Evolutionary conservation across 1,140 invertebrate species (phyloP).

Genomic region (Drosophila seguyi): DNA sequence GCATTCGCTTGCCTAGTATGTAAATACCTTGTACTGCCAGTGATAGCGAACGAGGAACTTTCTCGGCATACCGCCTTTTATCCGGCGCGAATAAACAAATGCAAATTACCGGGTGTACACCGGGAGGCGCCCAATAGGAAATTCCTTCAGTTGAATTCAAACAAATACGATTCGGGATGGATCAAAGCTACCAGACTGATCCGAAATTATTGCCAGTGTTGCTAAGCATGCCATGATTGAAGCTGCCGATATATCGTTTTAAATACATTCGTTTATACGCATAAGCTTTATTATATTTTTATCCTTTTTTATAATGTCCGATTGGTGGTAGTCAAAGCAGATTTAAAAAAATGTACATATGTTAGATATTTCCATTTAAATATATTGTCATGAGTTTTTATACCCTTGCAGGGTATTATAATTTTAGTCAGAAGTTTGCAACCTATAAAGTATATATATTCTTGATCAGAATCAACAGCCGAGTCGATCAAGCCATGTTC

Average conservation of each 20-base stretch:
- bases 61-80: not conserved
- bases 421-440: too few species aligned
- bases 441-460: too few species aligned
- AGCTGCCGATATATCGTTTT: not conserved
- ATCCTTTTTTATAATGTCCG: not conserved
- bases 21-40: slow-evolving; percentile 10
- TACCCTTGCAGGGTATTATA: too few species aligned
- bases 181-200: not conserved
- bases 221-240: too few species aligned
- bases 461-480: too few species aligned
- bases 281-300: not conserved
- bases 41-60: not conserved
- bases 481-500: too few species aligned
- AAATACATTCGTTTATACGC: not conserved
- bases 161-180: not conserved
- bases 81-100: slow-evolving; percentile 5
- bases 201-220: not conserved
- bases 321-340: not conserved
- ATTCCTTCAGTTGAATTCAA: slow-evolving; percentile 3
- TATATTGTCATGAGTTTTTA: not conserved
- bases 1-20: not conserved
- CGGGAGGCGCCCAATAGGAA: slow-evolving; percentile 1
- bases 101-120: not conserved
- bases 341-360: not conserved
- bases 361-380: not conserved